Evolutionary conservation across 1,140 invertebrate species (phyloP).

Genomic region (Anthonomus grandis): DNA sequence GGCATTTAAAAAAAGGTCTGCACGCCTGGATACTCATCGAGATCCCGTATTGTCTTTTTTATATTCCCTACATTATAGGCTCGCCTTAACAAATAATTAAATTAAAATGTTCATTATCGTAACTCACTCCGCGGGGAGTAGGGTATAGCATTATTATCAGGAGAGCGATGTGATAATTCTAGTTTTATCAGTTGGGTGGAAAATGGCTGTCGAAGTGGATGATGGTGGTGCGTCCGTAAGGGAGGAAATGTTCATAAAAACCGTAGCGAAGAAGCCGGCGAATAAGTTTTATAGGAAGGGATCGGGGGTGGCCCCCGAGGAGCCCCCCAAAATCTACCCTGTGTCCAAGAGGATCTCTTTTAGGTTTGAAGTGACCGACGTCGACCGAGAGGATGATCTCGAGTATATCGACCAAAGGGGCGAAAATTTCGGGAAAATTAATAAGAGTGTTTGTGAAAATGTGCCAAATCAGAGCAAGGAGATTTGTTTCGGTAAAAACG

Average conservation of each 20-base stretch:
- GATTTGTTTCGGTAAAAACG: conserved; percentile 2
- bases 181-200: too few species aligned
- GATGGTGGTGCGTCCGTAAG: too few species aligned
- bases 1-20: conserved; percentile 15
- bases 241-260: too few species aligned
- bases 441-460: conserved; percentile 3
- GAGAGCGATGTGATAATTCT: too few species aligned
- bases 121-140: neutral
- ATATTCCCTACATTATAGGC: neutral
- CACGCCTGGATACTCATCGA: neutral
- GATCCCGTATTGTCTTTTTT: neutral
- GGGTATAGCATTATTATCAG: too few species aligned
- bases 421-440: conserved; percentile 4
- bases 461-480: conserved; percentile 1
- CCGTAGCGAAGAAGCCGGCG: too few species aligned
- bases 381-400: neutral
- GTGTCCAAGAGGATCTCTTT: conserved; percentile 14
- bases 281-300: too few species aligned
- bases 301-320: neutral
- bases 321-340: neutral
- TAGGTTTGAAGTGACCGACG: conserved; percentile 1
- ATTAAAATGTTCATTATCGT: conserved; percentile 18
- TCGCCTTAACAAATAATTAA: conserved; percentile 18
- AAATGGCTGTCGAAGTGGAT: too few species aligned
- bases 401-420: too few species aligned